Evolutionary conservation across 2,113 vertebrate species (phyloP).

Genomic region (Miniopterus natalensis): DNA sequence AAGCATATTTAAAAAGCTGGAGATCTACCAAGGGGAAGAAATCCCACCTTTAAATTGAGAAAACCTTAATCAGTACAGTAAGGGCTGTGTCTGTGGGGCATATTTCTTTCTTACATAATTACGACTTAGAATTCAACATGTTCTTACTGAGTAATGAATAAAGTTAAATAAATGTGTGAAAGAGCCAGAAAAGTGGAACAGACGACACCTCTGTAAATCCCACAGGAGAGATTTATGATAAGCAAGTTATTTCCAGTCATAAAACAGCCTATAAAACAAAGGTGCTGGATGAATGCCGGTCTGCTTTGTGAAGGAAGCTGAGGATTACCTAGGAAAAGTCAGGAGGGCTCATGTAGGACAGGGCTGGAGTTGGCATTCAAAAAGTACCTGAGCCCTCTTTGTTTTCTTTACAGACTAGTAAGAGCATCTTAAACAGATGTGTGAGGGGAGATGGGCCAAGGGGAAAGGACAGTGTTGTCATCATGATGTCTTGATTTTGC

Average conservation of each 20-base stretch:
- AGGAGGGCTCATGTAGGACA: background rate
- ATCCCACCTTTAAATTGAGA: constrained; percentile 42
- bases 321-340: background rate
- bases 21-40: background rate
- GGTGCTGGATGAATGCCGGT: background rate
- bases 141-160: constrained; percentile 49
- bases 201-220: constrained; percentile 54
- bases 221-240: constrained; percentile 43
- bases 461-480: background rate
- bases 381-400: background rate
- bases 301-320: background rate
- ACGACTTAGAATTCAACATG: constrained; percentile 61
- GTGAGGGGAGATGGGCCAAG: fast-evolving
- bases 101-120: constrained; percentile 71
- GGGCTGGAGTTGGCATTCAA: background rate
- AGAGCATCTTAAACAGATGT: background rate
- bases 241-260: constrained; percentile 70
- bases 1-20: background rate
- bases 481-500: background rate
- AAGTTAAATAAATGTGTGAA: constrained; percentile 66
- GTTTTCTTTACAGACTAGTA: background rate
- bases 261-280: constrained; percentile 69
- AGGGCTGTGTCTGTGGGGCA: background rate
- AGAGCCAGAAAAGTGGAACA: constrained; percentile 48
- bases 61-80: constrained; percentile 50